Conservation (phyloP, 2,113 vertebrate genomes). For the Brienomyrus longianalis region DNA sequence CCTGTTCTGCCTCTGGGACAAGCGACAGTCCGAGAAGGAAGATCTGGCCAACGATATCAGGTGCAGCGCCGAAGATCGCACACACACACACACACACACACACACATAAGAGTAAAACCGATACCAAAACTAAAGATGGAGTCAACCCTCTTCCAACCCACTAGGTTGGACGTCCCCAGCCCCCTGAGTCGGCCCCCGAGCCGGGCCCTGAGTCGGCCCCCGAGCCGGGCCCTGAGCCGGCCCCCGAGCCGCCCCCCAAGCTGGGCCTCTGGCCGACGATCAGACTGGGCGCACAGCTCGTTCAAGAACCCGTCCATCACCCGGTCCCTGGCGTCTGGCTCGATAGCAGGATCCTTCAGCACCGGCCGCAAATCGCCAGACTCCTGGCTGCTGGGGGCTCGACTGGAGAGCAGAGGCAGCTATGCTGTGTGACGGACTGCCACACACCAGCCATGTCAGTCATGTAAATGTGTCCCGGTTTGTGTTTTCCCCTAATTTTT, state of each 20-base stretch:
- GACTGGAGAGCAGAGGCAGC: constrained; percentile 37
- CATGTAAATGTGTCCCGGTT: not conserved
- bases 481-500: not conserved
- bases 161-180: not conserved
- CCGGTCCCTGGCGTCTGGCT: not conserved
- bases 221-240: constrained; percentile 20
- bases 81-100: not conserved
- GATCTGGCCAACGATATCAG: constrained; percentile 67
- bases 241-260: constrained; percentile 42
- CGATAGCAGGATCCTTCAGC: not conserved
- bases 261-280: constrained; percentile 34
- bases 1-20: constrained; percentile 56
- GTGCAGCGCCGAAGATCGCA: constrained; percentile 27
- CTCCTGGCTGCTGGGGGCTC: constrained; percentile 25
- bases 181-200: constrained; percentile 40
- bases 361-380: not conserved
- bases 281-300: constrained; percentile 37
- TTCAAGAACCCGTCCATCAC: constrained; percentile 5
- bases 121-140: not conserved
- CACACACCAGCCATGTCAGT: not conserved
- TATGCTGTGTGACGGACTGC: constrained; percentile 39
- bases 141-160: not conserved
- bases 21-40: constrained; percentile 54
- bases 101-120: not conserved
- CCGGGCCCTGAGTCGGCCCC: constrained; percentile 29